Conservation (phyloP, 2,888 invertebrate species). For the Synergus itoensis region DNA sequence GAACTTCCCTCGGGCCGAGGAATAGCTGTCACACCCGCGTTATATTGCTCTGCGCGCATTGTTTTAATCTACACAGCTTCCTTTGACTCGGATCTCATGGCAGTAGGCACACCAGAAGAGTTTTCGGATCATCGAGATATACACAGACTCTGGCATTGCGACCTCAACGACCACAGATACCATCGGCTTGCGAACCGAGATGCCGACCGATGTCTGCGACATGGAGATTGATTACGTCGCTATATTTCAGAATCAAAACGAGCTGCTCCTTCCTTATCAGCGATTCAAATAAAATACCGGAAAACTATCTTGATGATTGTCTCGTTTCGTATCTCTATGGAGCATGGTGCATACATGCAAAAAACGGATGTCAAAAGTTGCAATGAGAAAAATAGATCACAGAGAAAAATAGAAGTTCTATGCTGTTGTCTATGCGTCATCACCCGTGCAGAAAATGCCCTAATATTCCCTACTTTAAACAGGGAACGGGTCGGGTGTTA, state of each 20-base stretch:
- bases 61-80: slow-evolving; percentile 65
- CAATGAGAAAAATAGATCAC: no score
- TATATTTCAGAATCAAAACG: slow-evolving; percentile 34
- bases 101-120: not conserved
- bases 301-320: no score
- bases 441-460: no score
- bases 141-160: slow-evolving; percentile 49
- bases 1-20: slow-evolving; percentile 46
- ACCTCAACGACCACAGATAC: slow-evolving; percentile 56
- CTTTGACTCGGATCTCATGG: not conserved
- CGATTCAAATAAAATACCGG: not conserved
- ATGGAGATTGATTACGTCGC: slow-evolving; percentile 62
- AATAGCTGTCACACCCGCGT: slow-evolving; percentile 70
- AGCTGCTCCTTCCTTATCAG: not conserved
- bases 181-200: slow-evolving; percentile 59
- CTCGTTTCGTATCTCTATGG: no score
- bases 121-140: slow-evolving; percentile 34
- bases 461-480: no score
- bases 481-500: no score
- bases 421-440: no score
- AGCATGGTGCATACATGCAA: no score
- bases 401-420: no score
- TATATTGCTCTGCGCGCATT: slow-evolving; percentile 67
- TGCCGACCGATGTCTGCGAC: slow-evolving; percentile 54
- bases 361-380: no score